Base-by-base conservation (phyloP, 1,140 invertebrate genomes). In the Drosophila eugracilis region DNA sequence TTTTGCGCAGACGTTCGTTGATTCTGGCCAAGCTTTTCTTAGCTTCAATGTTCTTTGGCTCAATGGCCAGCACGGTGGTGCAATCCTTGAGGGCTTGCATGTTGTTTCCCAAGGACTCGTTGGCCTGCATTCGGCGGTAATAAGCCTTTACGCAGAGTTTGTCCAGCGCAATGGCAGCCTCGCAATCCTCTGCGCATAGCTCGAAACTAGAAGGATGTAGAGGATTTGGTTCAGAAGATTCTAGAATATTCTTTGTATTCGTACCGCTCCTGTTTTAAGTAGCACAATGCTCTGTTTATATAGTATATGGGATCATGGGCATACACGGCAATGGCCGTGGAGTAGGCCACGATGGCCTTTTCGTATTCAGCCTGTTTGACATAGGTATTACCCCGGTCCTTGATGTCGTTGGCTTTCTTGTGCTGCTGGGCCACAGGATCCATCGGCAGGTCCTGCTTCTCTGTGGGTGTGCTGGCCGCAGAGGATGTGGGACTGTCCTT, bases 241-340 rank as follows among this genome's bases (percentile, higher is more conserved):
- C 14, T 1, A 7, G 19, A 48, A 22, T 1, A 32, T 28, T 6
- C n/a, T 28, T 5, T 5, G 5, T 1, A 12, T 9, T 22, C 57
- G 30, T 65, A 98, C 96, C 95, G 94, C 70, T 97, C 94, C 76
- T 95, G 94, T 91, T 98, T 98, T 9, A 98, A 92, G 74, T 96
- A 94, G 72, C 97, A 98, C 59, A 98, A 93, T 6, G 96, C 97
- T 81, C 98, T 93, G 92, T 99, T 99, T 6, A 96, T 96, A 89
- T 94, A 97, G 81, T 96, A 96, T 5, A 97, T 93, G 5, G 97
- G 94, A 92, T 98, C 97, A 60, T 94, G 93, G 6, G 95, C 93
- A 89, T 96, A 96, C 34, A 94, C 91, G 60, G 94, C 93, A 41
- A 98, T 96, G 9, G 97, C 97, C 80, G 94, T 92, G 21, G 94